These are phyloP conservation scores for Euwallacea fornicatus DNA, from an alignment of 1,140 invertebrate species.

Conservation along the genomic window DNA sequence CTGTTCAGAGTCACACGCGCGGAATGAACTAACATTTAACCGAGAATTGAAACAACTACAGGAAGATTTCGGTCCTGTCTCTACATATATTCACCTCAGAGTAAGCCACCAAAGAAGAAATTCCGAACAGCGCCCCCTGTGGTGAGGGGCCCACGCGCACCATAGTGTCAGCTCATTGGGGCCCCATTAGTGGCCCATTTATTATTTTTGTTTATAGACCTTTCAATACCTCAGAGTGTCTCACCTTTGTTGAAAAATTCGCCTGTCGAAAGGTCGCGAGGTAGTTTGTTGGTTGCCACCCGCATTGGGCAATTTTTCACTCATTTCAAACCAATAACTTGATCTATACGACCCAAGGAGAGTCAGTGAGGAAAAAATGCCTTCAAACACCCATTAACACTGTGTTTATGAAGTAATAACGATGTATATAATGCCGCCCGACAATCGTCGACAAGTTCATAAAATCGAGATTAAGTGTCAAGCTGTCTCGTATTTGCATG, in stretches of 20 bases:
- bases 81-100: constrained; percentile 13
- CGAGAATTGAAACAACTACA: no score
- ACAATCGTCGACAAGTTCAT: constrained; percentile 17
- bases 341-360: not conserved
- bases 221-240: constrained; percentile 36
- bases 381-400: constrained; percentile 11
- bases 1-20: no score
- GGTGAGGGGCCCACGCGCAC: constrained; percentile 35
- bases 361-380: not conserved
- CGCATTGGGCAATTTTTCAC: constrained; percentile 11
- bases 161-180: constrained; percentile 37
- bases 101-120: constrained; percentile 39
- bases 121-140: constrained; percentile 32
- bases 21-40: no score
- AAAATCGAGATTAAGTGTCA: constrained; percentile 20
- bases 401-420: constrained; percentile 10
- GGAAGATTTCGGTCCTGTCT: constrained; percentile 10
- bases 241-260: constrained; percentile 24
- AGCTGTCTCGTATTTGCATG: constrained; percentile 19
- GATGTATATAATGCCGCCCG: constrained; percentile 8
- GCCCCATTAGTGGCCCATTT: constrained; percentile 37
- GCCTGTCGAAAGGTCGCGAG: constrained; percentile 21
- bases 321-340: no score
- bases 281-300: constrained; percentile 32
- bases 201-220: constrained; percentile 40